These are phyloP conservation scores for Nematolebias whitei DNA, from an alignment of 2,113 vertebrate genomes.

Conservation along the genomic window DNA sequence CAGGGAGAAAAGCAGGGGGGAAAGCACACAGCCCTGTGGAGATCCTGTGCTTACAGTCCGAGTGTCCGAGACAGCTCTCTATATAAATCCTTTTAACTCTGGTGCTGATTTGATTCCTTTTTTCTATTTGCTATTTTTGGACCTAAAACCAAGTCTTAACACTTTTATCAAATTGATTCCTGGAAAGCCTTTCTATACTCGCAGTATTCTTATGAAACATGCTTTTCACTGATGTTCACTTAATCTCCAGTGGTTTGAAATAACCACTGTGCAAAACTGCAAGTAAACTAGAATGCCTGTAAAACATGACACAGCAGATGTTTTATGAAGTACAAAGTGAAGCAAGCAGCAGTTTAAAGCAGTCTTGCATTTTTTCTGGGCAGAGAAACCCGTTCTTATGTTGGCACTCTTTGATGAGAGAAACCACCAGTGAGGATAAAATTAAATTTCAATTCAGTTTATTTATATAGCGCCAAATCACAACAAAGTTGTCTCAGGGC, in stretches of 20 bases:
- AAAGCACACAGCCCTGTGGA: no score
- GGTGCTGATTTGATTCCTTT: neutral
- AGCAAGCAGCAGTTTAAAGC: conserved; percentile 18
- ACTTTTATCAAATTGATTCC: neutral
- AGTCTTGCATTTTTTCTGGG: conserved; percentile 1
- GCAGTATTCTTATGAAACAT: conserved; percentile 9
- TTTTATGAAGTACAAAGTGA: conserved; percentile 22
- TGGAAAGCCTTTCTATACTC: neutral
- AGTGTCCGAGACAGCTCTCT: no score
- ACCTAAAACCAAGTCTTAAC: neutral
- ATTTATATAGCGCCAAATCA: no score
- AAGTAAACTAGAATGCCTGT: conserved; percentile 11
- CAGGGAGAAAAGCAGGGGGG: no score
- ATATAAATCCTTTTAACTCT: no score
- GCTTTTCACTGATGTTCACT: neutral
- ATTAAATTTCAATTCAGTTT: no score
- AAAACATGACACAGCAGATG: conserved; percentile 38
- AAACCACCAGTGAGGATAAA: conserved; percentile 1
- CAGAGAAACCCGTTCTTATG: conserved; percentile 18
- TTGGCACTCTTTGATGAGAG: conserved; percentile 12
- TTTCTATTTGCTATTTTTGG: neutral
- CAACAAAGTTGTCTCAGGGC: no score
- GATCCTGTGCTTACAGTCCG: no score
- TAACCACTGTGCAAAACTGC: conserved; percentile 28
- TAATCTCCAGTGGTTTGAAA: neutral